A percentile compares a stretch with the other conserved stretches of the same genome.
These are phyloP conservation scores for Acanthaster planci DNA, from an alignment of 35 echinoderm and acorn worm genomes.

Conservation along the genomic window DNA sequence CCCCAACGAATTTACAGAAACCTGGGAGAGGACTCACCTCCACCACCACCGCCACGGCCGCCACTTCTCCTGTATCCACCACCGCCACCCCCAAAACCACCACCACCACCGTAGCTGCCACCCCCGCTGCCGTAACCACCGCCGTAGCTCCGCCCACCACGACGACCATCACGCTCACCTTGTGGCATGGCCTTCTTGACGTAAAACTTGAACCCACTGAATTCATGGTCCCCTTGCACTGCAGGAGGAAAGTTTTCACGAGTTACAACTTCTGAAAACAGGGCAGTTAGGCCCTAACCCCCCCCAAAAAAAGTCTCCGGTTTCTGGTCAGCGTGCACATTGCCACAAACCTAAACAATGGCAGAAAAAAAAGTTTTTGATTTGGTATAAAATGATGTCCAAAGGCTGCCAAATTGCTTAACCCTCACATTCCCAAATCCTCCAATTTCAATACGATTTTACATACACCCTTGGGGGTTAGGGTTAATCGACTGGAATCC, in stretches of 20 bases:
- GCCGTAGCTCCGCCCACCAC: background rate
- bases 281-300: background rate
- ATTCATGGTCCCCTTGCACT: slow-evolving; percentile 9
- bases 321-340: too few species aligned
- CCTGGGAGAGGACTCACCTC: background rate
- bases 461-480: too few species aligned
- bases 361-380: too few species aligned
- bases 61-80: background rate
- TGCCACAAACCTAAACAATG: too few species aligned
- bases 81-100: background rate
- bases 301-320: too few species aligned
- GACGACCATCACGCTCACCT: background rate
- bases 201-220: background rate
- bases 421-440: too few species aligned
- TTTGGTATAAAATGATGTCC: too few species aligned
- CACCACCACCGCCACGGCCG: background rate
- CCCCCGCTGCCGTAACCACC: background rate
- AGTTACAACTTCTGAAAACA: too few species aligned
- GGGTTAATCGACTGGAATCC: too few species aligned
- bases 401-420: too few species aligned
- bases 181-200: slow-evolving; percentile 23
- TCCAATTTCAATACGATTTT: too few species aligned
- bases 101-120: background rate
- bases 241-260: background rate
- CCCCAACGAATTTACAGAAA: background rate